These are phyloP conservation scores for Syngnathus typhle DNA, from an alignment of 2,113 vertebrate genomes.

Conservation along the genomic window DNA sequence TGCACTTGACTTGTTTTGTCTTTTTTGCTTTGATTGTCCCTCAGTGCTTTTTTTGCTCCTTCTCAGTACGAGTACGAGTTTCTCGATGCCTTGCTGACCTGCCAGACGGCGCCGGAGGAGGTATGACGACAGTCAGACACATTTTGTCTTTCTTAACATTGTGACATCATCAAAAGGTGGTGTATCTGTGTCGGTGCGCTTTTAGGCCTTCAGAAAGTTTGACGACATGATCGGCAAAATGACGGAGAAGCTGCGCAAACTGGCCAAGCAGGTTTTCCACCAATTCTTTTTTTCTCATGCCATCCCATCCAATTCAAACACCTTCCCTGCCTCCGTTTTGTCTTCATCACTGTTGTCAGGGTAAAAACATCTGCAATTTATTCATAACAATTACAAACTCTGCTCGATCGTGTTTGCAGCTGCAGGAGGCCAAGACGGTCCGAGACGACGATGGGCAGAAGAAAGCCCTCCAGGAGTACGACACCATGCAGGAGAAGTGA, in stretches of 20 bases:
- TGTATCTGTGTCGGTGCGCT: background rate
- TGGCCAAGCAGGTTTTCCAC: constrained; percentile 75
- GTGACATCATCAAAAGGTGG: background rate
- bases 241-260: constrained; percentile 82
- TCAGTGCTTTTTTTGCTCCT: background rate
- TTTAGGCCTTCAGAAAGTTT: constrained; percentile 84
- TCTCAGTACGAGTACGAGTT: constrained; percentile 86
- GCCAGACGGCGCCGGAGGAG: constrained; percentile 91
- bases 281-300: background rate
- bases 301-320: background rate
- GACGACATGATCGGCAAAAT: constrained; percentile 82
- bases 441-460: constrained; percentile 81
- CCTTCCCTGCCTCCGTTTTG: background rate
- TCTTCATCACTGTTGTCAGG: background rate
- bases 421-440: constrained; percentile 79
- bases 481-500: constrained; percentile 83
- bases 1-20: background rate
- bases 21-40: background rate
- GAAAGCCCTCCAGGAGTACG: constrained; percentile 80
- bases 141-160: background rate
- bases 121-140: constrained; percentile 33
- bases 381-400: too few species aligned
- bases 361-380: background rate
- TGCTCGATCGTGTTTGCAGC: constrained; percentile 40
- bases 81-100: constrained; percentile 87